These are phyloP conservation scores for Agapostemon virescens DNA, from an alignment of 2,888 invertebrate species.

Conservation along the genomic window DNA sequence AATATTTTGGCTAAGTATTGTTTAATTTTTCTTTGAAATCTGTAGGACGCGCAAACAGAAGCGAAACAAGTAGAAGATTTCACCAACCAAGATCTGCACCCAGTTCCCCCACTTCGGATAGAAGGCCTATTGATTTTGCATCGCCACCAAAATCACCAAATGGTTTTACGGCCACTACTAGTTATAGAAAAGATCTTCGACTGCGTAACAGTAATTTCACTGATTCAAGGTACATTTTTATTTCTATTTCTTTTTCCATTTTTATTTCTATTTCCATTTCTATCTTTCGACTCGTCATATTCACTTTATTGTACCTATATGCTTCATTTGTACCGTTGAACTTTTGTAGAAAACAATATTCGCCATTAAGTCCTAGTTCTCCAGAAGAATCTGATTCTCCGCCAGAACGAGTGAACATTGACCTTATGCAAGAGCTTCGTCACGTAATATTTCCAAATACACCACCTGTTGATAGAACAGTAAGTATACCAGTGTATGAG, in stretches of 20 bases:
- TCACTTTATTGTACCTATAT: not conserved
- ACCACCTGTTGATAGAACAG: slow-evolving; percentile 85
- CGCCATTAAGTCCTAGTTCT: slow-evolving; percentile 82
- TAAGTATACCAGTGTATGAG: slow-evolving; percentile 79
- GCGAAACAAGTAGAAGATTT: slow-evolving; percentile 74
- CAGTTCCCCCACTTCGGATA: slow-evolving; percentile 84
- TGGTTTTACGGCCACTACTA: slow-evolving; percentile 77
- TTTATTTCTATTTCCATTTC: not conserved
- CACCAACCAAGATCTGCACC: slow-evolving; percentile 84
- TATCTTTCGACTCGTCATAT: slow-evolving; percentile 3
- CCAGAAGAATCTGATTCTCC: slow-evolving; percentile 81
- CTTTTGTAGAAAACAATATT: slow-evolving; percentile 78
- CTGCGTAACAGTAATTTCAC: slow-evolving; percentile 75
- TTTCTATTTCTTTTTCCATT: not conserved
- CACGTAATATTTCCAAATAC: slow-evolving; percentile 83
- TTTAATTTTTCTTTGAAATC: not conserved
- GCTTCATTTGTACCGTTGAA: not conserved
- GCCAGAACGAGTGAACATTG: slow-evolving; percentile 81
- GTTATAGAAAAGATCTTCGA: slow-evolving; percentile 77
- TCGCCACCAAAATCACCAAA: slow-evolving; percentile 78
- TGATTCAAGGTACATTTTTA: slow-evolving; percentile 73
- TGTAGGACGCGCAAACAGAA: slow-evolving; percentile 74
- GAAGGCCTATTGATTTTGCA: slow-evolving; percentile 80
- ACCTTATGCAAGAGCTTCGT: slow-evolving; percentile 86
- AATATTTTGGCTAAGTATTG: not conserved